These are phyloP conservation scores for Sthenelais limicola DNA, from an alignment of 2,888 invertebrate species.

Conservation along the genomic window DNA sequence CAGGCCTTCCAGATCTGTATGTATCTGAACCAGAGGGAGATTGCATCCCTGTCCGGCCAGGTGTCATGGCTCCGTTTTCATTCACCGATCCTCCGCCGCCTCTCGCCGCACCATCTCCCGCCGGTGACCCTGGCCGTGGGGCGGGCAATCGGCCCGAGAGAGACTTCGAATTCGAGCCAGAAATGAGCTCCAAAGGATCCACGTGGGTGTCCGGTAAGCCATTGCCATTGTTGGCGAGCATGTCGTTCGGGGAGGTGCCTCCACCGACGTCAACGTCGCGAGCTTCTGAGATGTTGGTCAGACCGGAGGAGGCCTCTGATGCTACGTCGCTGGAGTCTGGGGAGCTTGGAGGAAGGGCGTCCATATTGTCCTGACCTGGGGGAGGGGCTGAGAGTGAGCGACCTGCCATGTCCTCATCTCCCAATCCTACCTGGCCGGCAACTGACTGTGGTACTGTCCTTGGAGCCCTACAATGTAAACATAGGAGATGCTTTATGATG, in stretches of 20 bases:
- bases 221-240: constrained; percentile 40
- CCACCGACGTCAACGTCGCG: constrained; percentile 45
- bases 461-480: constrained; percentile 65
- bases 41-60: neutral
- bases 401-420: constrained; percentile 47
- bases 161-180: constrained; percentile 50
- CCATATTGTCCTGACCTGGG: constrained; percentile 48
- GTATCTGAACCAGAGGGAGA: neutral
- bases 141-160: constrained; percentile 48
- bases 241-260: constrained; percentile 28
- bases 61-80: neutral
- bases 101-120: neutral
- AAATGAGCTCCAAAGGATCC: constrained; percentile 62
- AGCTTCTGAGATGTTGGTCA: constrained; percentile 64
- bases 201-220: constrained; percentile 49
- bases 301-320: constrained; percentile 55
- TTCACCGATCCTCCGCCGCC: neutral
- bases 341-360: constrained; percentile 47
- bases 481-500: no score
- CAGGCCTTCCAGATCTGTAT: constrained; percentile 54
- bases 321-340: constrained; percentile 61
- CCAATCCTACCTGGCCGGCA: constrained; percentile 56
- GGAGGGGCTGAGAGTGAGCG: constrained; percentile 60
- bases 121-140: constrained; percentile 53
- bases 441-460: constrained; percentile 63